phyloP scores from a whole-genome alignment of 1,140 invertebrate species.

The Drosophila orosa region DNA sequence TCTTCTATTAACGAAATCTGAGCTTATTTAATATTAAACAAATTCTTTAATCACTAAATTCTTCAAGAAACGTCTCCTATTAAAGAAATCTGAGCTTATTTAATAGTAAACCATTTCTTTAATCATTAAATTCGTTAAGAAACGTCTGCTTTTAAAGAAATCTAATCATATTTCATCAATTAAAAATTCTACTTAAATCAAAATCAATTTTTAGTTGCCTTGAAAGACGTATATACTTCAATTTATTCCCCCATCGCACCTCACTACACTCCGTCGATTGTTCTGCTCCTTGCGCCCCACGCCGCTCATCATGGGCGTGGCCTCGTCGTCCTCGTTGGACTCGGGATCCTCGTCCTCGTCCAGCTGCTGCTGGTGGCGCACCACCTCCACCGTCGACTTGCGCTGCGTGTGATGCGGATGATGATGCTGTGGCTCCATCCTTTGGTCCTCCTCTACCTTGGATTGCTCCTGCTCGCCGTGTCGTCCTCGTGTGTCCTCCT shows the following conservation, averaged over 20 bases:
- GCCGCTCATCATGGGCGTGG: conserved; percentile 49
- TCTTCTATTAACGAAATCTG: too few species aligned
- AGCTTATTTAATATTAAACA: too few species aligned
- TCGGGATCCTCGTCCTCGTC: conserved; percentile 44
- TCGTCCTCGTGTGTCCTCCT: not conserved
- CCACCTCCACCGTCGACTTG: conserved; percentile 21
- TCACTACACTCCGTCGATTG: conserved; percentile 80
- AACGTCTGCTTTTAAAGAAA: not conserved
- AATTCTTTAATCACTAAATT: too few species aligned
- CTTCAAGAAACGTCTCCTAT: too few species aligned
- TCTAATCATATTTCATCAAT: not conserved
- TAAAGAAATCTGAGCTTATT: not conserved
- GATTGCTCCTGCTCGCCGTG: conserved; percentile 1
- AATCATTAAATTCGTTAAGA: fast-evolving
- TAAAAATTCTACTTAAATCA: not conserved
- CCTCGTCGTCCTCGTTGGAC: conserved; percentile 59
- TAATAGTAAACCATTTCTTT: not conserved
- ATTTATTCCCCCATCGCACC: conserved; percentile 53
- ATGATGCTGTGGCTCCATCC: conserved; percentile 58
- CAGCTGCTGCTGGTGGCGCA: conserved; percentile 2
- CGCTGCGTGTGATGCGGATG: conserved; percentile 17
- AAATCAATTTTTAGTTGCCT: not conserved
- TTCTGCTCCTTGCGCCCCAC: conserved; percentile 81
- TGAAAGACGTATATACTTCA: not conserved
- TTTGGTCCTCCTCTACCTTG: conserved; percentile 11